phyloP scores from a whole-genome alignment of 1,140 invertebrate species.

The Bombus fervidus region DNA sequence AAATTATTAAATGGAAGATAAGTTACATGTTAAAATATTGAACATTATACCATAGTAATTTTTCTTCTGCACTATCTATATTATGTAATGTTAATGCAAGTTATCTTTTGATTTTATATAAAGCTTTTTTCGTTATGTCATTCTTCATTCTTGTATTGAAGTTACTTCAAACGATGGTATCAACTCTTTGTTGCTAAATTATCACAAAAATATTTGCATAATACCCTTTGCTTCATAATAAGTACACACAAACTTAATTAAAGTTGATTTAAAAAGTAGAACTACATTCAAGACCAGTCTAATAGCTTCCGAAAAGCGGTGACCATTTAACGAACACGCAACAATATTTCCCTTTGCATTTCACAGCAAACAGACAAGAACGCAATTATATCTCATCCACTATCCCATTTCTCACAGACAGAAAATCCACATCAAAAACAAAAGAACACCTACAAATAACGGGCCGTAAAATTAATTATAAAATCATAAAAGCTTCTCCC shows the following conservation, averaged over 20 bases:
- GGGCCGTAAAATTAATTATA: not conserved
- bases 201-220: not conserved
- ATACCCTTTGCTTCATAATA: too few relatives aligned
- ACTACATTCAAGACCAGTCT: too few relatives aligned
- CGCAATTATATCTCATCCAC: not conserved
- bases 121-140: too few relatives aligned
- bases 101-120: too few relatives aligned
- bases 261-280: not conserved
- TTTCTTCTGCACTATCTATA: not conserved
- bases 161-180: too few relatives aligned
- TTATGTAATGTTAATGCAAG: not conserved
- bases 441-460: slow-evolving; percentile 4
- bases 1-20: not conserved
- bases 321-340: too few relatives aligned
- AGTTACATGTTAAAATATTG: not conserved
- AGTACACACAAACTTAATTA: not conserved
- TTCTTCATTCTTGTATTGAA: too few relatives aligned
- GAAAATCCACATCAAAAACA: not conserved
- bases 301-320: not conserved
- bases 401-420: too few relatives aligned
- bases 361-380: not conserved
- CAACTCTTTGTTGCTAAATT: not conserved
- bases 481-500: not conserved
- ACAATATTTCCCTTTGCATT: not conserved
- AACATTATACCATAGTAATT: too few relatives aligned